Conservation (phyloP, 2,113 vertebrate genomes). For the Azemiops feae region DNA sequence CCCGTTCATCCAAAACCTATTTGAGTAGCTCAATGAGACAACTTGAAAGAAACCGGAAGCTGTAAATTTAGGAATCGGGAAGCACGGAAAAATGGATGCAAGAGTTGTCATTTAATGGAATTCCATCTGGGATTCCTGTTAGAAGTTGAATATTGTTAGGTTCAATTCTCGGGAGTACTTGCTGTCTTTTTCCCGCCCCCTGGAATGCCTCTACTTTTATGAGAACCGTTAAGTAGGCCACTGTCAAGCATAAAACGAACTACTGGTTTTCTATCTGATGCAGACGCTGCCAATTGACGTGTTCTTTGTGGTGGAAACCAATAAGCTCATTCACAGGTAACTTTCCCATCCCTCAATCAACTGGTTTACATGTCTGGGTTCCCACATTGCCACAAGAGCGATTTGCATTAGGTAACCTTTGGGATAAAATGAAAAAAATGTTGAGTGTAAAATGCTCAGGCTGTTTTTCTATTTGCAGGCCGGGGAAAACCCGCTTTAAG, state of each 20-base stretch:
- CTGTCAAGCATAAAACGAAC: neutral
- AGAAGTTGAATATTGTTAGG: neutral
- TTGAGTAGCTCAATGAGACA: too few relatives aligned
- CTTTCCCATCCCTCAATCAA: neutral
- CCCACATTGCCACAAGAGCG: neutral
- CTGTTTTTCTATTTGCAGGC: conserved; percentile 57
- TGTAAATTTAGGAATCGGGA: too few relatives aligned
- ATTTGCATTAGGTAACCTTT: neutral
- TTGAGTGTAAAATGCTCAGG: neutral
- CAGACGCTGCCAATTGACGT: conserved; percentile 76
- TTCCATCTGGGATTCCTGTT: too few relatives aligned
- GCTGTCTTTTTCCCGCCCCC: neutral
- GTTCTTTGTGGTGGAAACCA: conserved; percentile 77
- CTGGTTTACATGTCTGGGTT: neutral
- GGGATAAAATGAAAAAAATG: neutral
- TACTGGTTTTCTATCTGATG: conserved; percentile 27
- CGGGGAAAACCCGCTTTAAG: conserved; percentile 61
- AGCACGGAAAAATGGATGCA: too few relatives aligned
- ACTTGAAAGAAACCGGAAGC: neutral
- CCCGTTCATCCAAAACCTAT: too few relatives aligned
- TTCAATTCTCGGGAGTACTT: neutral
- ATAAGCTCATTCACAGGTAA: conserved; percentile 73
- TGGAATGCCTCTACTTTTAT: neutral
- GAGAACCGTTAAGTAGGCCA: neutral
- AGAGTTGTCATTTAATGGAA: neutral